A percentile compares a stretch with the other conserved stretches of the same genome.
Conservation (phyloP, 1,140 invertebrate genomes). For the Neoseiulus cucumeris region DNA sequence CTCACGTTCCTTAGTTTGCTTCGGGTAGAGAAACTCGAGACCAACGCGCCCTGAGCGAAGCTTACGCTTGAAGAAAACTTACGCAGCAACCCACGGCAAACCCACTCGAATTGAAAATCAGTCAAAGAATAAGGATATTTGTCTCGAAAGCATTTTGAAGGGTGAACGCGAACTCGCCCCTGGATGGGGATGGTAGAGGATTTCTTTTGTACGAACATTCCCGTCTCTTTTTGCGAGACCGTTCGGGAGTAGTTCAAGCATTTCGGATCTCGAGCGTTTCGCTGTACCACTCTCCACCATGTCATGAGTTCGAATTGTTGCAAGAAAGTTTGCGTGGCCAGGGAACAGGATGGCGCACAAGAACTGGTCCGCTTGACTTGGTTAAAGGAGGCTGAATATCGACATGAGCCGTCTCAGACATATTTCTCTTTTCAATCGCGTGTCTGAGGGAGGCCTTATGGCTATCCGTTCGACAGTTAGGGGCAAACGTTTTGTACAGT, state of each 20-base stretch:
- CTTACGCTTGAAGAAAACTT: no score
- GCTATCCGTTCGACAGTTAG: background rate
- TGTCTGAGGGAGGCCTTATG: background rate
- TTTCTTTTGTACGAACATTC: background rate
- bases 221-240: background rate
- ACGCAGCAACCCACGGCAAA: no score
- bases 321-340: background rate
- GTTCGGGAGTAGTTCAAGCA: background rate
- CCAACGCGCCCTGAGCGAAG: no score
- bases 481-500: slow-evolving; percentile 9
- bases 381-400: background rate
- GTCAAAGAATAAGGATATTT: no score
- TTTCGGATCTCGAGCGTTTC: background rate
- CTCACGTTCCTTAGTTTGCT: no score
- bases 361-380: background rate
- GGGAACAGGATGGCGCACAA: background rate
- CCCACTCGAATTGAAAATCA: no score
- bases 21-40: no score
- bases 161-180: no score
- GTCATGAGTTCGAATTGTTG: background rate
- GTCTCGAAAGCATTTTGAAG: no score
- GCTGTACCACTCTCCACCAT: background rate
- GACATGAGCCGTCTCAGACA: background rate
- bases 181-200: no score
- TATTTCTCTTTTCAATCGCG: background rate